Evolutionary conservation across 23 tunicate genomes (phyloP), one percentile per base, ranked within the genome.

Genomic region (Diplosoma virens): DNA sequence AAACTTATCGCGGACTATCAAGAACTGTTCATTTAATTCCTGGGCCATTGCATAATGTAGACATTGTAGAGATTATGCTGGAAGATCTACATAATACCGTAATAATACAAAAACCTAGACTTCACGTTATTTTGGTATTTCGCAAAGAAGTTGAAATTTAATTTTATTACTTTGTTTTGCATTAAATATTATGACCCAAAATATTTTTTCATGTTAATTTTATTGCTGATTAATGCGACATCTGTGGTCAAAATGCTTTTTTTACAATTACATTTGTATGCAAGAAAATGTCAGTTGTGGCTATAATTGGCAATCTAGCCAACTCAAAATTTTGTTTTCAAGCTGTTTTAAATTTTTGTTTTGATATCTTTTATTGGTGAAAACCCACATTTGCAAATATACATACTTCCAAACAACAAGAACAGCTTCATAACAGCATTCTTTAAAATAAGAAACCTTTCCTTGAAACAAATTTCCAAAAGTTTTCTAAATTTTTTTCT

Each of bases 381-480:
- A 68, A 68, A 37, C 54, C 54, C 54, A 68, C 75, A 68, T 68
- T 68, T 54, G 32, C 75, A 68, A 68, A 36, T 68, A 24, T 58
- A 36, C 25, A 28, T 68, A 68, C 75, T 37, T 37, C 75, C 54
- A 36, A 68, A 68, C 53, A 68, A 36, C 75, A 26, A 68, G 54
- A 21, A 68, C 54, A 68, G 28, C 75, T 68, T 36, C 25, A 36
- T 34, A 68, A 54, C 75, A 68, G 54, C 54, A 17, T 68, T 37
- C 32, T 68, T 68, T 37, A 68, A 34, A 68, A 34, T 22, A 7
- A 54, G 53, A 68, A 37, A 37, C 53, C 75, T 68, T 22, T 68
- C 54, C 55, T 68, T 37, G 75, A 68, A 21, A 68, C 75, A 34
- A 68, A 68, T 54, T 34, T 68, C 53, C 75, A 68, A 68, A 68